These are phyloP conservation scores for Trididemnum miniatum DNA, from an alignment of 23 tunicate genomes.

Conservation along the genomic window DNA sequence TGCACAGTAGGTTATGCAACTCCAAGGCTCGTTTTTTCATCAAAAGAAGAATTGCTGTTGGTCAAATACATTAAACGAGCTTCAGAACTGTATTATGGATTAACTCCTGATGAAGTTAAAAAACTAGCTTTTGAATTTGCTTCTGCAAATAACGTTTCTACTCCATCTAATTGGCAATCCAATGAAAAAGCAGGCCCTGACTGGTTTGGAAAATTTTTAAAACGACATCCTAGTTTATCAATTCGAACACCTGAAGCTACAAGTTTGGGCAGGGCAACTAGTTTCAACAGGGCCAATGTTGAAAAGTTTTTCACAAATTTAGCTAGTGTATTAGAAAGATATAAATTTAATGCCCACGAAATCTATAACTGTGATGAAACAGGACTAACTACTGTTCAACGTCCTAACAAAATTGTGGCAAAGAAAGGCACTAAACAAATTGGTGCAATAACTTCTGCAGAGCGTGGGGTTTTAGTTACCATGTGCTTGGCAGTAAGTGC, in stretches of 20 bases:
- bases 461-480: constrained; percentile 21
- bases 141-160: not conserved
- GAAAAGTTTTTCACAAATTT: not conserved
- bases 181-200: constrained; percentile 31
- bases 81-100: constrained; percentile 11
- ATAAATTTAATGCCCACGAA: not conserved
- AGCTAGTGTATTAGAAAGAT: not conserved
- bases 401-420: constrained; percentile 11
- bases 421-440: constrained; percentile 13
- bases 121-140: constrained; percentile 14
- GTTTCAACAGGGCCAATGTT: constrained; percentile 2
- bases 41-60: not conserved
- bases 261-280: constrained; percentile 1
- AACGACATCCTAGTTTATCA: not conserved
- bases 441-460: constrained; percentile 23
- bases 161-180: constrained; percentile 3
- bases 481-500: constrained; percentile 6
- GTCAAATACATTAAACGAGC: no score
- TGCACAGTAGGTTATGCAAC: no score
- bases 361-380: constrained; percentile 37
- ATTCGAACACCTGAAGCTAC: not conserved
- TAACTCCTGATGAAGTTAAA: not conserved
- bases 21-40: not conserved
- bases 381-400: constrained; percentile 6
- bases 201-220: constrained; percentile 23